Conservation (phyloP, 2,113 vertebrate species). For the Daboia siamensis region DNA sequence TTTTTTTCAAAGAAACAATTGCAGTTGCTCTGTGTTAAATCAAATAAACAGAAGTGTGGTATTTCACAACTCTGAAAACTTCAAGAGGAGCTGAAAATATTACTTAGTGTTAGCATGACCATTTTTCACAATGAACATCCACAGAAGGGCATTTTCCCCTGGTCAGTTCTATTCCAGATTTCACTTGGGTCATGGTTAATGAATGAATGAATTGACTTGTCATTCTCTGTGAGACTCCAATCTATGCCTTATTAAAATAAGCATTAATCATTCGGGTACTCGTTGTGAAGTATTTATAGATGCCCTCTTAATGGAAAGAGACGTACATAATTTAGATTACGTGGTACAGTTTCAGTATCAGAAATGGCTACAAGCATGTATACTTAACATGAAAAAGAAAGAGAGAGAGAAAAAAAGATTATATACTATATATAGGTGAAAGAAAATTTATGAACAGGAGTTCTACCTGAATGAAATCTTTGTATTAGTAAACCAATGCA, state of each 20-base stretch:
- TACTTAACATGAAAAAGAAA: background rate
- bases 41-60: background rate
- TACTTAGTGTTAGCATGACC: background rate
- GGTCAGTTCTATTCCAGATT: background rate
- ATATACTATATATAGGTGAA: background rate
- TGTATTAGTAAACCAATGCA: background rate
- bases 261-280: background rate
- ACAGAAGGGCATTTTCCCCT: background rate
- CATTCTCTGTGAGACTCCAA: background rate
- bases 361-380: background rate
- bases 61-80: background rate
- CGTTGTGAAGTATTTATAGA: background rate
- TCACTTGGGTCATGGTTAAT: background rate
- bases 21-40: background rate
- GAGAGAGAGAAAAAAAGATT: background rate
- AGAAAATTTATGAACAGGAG: background rate
- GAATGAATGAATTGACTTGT: background rate
- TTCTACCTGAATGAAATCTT: background rate
- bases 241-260: constrained; percentile 19
- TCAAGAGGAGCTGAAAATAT: background rate
- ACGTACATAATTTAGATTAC: background rate
- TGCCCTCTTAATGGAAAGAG: background rate
- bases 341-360: background rate
- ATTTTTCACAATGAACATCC: background rate
- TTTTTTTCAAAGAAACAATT: background rate